Evolutionary conservation across 2,888 invertebrate genomes (phyloP).

Genomic region (Drosophila eohydei): DNA sequence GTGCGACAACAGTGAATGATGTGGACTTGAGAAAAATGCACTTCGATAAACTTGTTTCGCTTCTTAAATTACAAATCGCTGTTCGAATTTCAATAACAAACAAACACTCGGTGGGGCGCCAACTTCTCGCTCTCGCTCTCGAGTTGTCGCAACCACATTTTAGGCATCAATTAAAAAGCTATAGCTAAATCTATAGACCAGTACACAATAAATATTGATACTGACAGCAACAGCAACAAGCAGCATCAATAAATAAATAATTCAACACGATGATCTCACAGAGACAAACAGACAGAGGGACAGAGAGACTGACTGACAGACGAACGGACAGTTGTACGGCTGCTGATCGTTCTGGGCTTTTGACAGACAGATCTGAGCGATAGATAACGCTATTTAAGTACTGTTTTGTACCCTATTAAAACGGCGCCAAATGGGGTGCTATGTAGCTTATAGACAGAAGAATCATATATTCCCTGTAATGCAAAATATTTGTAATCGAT

Average conservation of each 20-base stretch:
- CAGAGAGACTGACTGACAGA: slow-evolving; percentile 22
- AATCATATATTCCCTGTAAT: too few relatives aligned
- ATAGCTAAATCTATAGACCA: slow-evolving; percentile 7
- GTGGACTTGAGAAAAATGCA: slow-evolving; percentile 31
- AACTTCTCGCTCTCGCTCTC: slow-evolving; percentile 30
- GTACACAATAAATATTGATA: slow-evolving; percentile 59
- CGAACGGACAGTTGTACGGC: slow-evolving; percentile 61
- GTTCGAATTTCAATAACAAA: slow-evolving; percentile 60
- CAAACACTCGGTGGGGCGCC: slow-evolving; percentile 36
- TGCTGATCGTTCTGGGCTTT: slow-evolving; percentile 53
- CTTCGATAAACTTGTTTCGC: slow-evolving; percentile 56
- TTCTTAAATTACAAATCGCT: slow-evolving; percentile 61
- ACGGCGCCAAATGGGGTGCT: not conserved
- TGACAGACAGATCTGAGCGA: slow-evolving; percentile 47
- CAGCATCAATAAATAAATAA: slow-evolving; percentile 68
- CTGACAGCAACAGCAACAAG: slow-evolving; percentile 47
- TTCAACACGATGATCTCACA: slow-evolving; percentile 76
- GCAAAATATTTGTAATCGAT: too few relatives aligned
- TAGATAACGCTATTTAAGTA: slow-evolving; percentile 50
- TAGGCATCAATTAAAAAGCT: slow-evolving; percentile 72
- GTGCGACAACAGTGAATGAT: slow-evolving; percentile 16
- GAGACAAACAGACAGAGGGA: slow-evolving; percentile 18
- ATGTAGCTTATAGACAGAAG: not conserved
- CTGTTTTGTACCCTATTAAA: not conserved
- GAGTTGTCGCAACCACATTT: slow-evolving; percentile 67